A percentile compares a stretch with the other conserved stretches of the same genome.
Conservation (phyloP, 2,888 invertebrate genomes). For the Oasisia sp. region DNA sequence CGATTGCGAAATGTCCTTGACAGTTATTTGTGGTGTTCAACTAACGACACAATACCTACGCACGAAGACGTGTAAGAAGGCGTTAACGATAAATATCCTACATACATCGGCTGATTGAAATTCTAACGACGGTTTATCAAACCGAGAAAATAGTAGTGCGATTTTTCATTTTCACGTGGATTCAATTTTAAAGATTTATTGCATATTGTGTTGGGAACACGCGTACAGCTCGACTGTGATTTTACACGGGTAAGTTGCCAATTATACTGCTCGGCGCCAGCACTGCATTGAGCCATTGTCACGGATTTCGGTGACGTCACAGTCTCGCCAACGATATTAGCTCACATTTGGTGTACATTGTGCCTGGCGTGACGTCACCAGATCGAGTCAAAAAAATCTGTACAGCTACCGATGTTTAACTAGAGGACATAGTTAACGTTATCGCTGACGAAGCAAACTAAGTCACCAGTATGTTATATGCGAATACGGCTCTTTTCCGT, state of each 20-base stretch:
- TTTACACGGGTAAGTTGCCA: not conserved
- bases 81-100: not conserved
- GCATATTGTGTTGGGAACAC: not conserved
- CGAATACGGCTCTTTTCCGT: too few species aligned
- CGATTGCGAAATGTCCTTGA: not conserved
- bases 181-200: slow-evolving; percentile 13
- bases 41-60: not conserved
- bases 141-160: not conserved
- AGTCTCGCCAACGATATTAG: not conserved
- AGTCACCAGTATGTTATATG: too few species aligned
- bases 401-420: too few species aligned
- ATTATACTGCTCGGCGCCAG: not conserved
- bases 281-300: not conserved
- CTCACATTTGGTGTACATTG: not conserved
- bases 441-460: too few species aligned
- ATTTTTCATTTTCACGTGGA: slow-evolving; percentile 13
- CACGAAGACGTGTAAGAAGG: not conserved
- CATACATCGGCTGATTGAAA: not conserved
- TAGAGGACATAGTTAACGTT: too few species aligned
- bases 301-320: not conserved
- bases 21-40: not conserved
- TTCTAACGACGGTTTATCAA: not conserved
- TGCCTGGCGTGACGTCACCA: not conserved
- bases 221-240: not conserved
- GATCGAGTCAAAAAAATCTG: too few species aligned